Evolutionary conservation across 1,140 invertebrate species (phyloP), one percentile per base, ranked within the genome.

Genomic region (Sitophilus oryzae): DNA sequence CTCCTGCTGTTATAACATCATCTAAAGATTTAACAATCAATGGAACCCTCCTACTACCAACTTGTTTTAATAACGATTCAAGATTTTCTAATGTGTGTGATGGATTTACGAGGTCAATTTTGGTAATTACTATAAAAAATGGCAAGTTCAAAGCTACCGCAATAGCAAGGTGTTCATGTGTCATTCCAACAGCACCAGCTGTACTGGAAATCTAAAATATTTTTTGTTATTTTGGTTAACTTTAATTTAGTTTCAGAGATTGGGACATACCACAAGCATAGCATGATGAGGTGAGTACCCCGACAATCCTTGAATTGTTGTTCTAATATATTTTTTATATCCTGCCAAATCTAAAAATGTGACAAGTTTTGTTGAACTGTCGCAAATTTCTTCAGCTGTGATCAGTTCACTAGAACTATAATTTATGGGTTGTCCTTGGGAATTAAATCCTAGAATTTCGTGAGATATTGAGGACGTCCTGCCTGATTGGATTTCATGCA

Each of bases 331-430:
- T 71, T 98, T 97, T 57, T 88, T 84, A 76, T 98, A 93, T 0
- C 96, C 96, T 4, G 95, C 95, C 56, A 98, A 76, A 77, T 99
- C 96, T 66, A 98, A 86, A 64, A 98, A 91, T 1, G 93, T 95
- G 0, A 98, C 88, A 30, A 97, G 74, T 74, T 95, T 96, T 4
- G 88, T 85, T 1, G 90, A 91, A 49, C 84, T 77, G 62, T 94
- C 91, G 61, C 89, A 93, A 41, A 98, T 97, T 65, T 97, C 91
- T 73, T 98, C 95, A 0, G 93, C 86, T 0, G 89, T 94, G 69
- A 88, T 86, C 69, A 91, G 84, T 65, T 93, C 88, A 56, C 87
- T 88, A 67, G 95, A 96, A 63, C 95, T 96, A 58, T 82, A 82
- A 66, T 83, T 82, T 1, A 94, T 81, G 20, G 89, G 77, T 61